Percentiles rank a stretch among this genome's conserved stretches.
Conservation (phyloP, 30 jellyfish, hydroid and myxozoan species). For the Catostylus mosaicus region DNA sequence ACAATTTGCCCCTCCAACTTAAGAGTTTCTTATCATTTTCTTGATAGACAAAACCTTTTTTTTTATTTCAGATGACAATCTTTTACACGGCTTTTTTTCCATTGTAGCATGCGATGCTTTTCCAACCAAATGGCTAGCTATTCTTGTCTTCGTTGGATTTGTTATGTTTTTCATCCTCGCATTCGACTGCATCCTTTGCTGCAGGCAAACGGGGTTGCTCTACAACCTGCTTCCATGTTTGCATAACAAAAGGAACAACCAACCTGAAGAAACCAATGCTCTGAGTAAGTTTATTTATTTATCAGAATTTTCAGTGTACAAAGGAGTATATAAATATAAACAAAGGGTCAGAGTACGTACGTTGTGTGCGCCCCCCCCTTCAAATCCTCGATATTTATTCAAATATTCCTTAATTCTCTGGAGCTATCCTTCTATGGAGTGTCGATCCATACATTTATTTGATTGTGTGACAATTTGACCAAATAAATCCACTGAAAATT, state of each 20-base stretch:
- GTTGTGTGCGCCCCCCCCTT: too few relatives aligned
- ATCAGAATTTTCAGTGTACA: too few relatives aligned
- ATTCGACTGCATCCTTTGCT: constrained; percentile 51
- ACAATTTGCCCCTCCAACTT: background rate
- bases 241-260: constrained; percentile 1
- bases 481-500: too few relatives aligned
- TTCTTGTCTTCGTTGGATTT: constrained; percentile 28
- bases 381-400: too few relatives aligned
- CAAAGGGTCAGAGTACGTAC: too few relatives aligned
- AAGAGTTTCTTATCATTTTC: background rate
- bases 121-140: constrained; percentile 52
- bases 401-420: too few relatives aligned
- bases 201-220: constrained; percentile 33
- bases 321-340: too few relatives aligned
- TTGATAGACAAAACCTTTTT: background rate
- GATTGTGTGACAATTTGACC: too few relatives aligned
- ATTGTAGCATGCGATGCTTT: constrained; percentile 27
- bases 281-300: too few relatives aligned
- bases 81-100: background rate
- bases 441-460: too few relatives aligned
- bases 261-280: constrained; percentile 47
- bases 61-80: background rate
- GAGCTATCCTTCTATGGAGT: too few relatives aligned
- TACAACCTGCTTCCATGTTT: constrained; percentile 23
- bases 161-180: constrained; percentile 26